A percentile compares a stretch with the other conserved stretches of the same genome.
Evolutionary conservation across 2,113 vertebrate species (phyloP).

Genomic region (Muntiacus reevesi): DNA sequence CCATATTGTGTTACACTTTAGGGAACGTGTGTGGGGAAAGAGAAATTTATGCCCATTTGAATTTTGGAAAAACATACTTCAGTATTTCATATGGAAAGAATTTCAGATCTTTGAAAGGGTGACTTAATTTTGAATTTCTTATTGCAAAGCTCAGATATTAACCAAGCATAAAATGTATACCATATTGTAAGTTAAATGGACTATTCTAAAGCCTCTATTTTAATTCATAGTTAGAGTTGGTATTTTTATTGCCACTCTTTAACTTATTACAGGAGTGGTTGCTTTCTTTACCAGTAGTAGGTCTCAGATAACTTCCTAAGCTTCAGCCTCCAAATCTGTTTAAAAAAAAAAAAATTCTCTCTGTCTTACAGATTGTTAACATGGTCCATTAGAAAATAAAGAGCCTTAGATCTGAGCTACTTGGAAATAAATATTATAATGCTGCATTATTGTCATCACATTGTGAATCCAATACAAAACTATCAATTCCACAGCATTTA

Average conservation of each 20-base stretch:
- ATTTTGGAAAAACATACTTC: neutral
- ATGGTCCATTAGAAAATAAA: neutral
- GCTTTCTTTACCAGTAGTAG: neutral
- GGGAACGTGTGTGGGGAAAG: neutral
- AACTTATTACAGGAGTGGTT: neutral
- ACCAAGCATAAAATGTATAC: neutral
- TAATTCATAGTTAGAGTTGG: neutral
- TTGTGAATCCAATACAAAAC: neutral
- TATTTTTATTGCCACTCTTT: neutral
- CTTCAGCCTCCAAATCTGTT: neutral
- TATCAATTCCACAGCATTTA: neutral
- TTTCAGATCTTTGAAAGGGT: neutral
- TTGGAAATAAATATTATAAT: conserved; percentile 6
- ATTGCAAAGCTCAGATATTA: conserved; percentile 28
- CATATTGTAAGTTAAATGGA: neutral
- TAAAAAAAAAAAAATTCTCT: neutral
- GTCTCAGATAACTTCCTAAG: neutral
- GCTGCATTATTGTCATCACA: neutral
- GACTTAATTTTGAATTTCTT: conserved; percentile 33
- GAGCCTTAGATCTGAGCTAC: neutral
- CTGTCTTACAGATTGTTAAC: neutral
- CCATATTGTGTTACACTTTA: neutral
- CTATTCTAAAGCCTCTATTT: conserved; percentile 13
- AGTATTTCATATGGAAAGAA: conserved; percentile 3
- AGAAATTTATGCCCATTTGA: neutral